phyloP scores from a whole-genome alignment of 2,113 vertebrate genomes.

The Romanogobio albipinnatus region DNA sequence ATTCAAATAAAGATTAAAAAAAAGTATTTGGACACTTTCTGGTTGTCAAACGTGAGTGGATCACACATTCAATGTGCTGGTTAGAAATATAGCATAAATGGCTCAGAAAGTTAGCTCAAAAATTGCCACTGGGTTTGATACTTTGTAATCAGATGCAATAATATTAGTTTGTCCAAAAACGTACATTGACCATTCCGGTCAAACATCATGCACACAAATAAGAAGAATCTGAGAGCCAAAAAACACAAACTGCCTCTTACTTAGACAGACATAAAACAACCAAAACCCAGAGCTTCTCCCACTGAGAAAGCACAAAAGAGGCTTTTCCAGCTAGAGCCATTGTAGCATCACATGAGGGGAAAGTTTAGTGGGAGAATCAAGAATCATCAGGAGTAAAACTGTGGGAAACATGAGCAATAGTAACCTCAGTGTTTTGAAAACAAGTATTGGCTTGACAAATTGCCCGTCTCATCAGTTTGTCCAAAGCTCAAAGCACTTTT shows the following conservation, averaged over 20 bases:
- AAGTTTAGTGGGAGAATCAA: constrained; percentile 35
- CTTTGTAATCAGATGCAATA: neutral
- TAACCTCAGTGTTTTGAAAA: constrained; percentile 21
- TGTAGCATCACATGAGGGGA: constrained; percentile 29
- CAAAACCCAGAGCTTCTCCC: neutral
- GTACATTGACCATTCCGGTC: neutral
- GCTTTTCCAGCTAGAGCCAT: neutral
- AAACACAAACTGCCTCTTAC: constrained; percentile 9
- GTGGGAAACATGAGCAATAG: constrained; percentile 23
- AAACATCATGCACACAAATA: neutral
- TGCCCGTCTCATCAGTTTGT: constrained; percentile 18
- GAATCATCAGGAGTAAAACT: constrained; percentile 10
- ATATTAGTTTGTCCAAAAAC: neutral
- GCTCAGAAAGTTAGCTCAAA: neutral
- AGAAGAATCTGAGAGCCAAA: neutral
- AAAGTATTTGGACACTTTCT: neutral
- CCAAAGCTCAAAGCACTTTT: constrained; percentile 32
- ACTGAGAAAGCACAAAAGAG: constrained; percentile 24
- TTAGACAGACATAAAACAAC: neutral
- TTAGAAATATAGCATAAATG: neutral
- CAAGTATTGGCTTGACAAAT: constrained; percentile 7
- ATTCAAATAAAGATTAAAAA: neutral
- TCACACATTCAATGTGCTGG: neutral
- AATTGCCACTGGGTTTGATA: neutral
- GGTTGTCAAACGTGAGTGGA: neutral